Evolutionary conservation across 2,797 vertebrate genomes (phyloP), one percentile per base, ranked within the genome.

Genomic region (Bradypodion pumilum): DNA sequence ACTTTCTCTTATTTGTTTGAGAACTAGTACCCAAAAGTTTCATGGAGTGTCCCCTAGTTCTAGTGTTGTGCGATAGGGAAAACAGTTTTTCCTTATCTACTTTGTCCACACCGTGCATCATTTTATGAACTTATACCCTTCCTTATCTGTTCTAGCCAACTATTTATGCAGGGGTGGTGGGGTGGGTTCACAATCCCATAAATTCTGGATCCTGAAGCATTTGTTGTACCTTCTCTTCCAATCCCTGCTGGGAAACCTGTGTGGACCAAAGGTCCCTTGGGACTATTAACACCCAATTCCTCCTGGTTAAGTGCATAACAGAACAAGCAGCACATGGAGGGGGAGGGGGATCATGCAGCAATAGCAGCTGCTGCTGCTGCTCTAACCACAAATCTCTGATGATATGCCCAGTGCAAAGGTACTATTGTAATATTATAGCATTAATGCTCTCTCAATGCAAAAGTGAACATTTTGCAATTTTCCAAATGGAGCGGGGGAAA

Each of bases 341-440:
- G n/a, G 16, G 5, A 8, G 7, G 8, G 46, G 37, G 37, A 37
- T 37, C 44, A n/a, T 2, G 1, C 8, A 32, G 3, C 29, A 32
- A 37, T 42, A 37, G 29, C 29, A 66, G 29, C 7, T 5, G 8
- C 2, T 40, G 25, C 35, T 12, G 8, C 32, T 3, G 2, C 19
- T 29, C 1, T 7, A 37, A 25, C 0, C 9, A 23, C 15, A 8
- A 23, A 13, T 12, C 9, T 0, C 2, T 25, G 21, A 25, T 10
- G 60, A 62, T n/a, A 46, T 2, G 21, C n/a, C 7, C 35, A 32
- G n/a, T 19, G n/a, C 40, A 60, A 62, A 78, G 5, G 0, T 1
- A 6, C 23, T 4, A 4, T 8, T 23, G n/a, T n/a, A n/a, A n/a
- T 12, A 12, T 16, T 40, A 66, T 25, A 52, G 1, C 16, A 10